Evolutionary conservation across 2,888 invertebrate species (phyloP).

Genomic region (Pachliopta kotzebuea): DNA sequence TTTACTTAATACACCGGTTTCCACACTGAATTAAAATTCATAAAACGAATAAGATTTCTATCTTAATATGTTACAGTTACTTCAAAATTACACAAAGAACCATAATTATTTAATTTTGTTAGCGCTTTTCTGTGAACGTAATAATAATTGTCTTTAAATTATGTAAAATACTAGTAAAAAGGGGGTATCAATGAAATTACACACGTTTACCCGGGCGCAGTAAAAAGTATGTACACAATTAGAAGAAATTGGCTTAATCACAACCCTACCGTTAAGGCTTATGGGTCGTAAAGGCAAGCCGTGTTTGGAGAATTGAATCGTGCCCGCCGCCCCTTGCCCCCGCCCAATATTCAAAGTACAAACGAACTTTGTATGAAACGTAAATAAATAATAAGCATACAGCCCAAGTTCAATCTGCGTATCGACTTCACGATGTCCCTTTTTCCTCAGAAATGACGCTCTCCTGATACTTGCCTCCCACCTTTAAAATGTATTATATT

Average conservation of each 20-base stretch:
- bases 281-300: slow-evolving; percentile 52
- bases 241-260: slow-evolving; percentile 59
- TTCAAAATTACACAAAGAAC: too few species aligned
- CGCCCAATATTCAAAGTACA: slow-evolving; percentile 26
- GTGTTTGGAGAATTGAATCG: slow-evolving; percentile 53
- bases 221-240: slow-evolving; percentile 50
- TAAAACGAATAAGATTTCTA: too few species aligned
- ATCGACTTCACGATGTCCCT: slow-evolving; percentile 14
- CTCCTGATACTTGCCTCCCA: background rate
- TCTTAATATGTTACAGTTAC: too few species aligned
- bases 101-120: too few species aligned
- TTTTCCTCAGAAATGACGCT: slow-evolving; percentile 6
- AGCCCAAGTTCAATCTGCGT: slow-evolving; percentile 14
- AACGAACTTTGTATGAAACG: slow-evolving; percentile 20
- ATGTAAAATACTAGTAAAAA: background rate
- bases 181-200: slow-evolving; percentile 34
- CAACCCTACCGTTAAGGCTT: slow-evolving; percentile 53
- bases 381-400: slow-evolving; percentile 28
- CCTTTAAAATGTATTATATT: slow-evolving; percentile 12
- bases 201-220: slow-evolving; percentile 49
- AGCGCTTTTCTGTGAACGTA: too few species aligned
- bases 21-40: too few species aligned
- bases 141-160: too few species aligned
- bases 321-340: slow-evolving; percentile 30
- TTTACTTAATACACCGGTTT: too few species aligned